phyloP scores from a whole-genome alignment of 2,888 invertebrate species.

The Patella depressa region DNA sequence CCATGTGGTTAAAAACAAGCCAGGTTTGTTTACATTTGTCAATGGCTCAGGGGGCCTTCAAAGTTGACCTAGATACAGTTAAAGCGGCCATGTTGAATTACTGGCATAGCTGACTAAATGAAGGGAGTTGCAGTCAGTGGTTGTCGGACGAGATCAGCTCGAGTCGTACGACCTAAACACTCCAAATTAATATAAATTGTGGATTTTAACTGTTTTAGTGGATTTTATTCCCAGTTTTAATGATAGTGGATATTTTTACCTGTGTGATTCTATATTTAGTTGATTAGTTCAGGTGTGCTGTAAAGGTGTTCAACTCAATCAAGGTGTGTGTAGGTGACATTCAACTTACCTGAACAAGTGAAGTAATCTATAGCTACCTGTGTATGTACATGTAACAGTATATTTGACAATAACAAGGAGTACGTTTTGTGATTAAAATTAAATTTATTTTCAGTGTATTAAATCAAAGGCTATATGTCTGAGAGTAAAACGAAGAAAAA shows the following conservation, averaged over 20 bases:
- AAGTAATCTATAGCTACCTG: no score
- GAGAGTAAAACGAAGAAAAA: conserved; percentile 82
- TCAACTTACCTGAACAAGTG: no score
- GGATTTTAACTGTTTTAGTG: neutral
- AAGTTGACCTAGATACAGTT: conserved; percentile 29
- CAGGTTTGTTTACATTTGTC: conserved; percentile 36
- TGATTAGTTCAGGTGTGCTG: neutral
- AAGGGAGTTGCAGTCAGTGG: conserved; percentile 6
- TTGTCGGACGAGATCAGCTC: neutral
- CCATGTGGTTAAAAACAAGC: conserved; percentile 15
- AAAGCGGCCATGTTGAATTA: conserved; percentile 62
- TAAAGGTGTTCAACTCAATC: no score
- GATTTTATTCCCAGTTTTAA: neutral
- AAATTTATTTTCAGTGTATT: conserved; percentile 85
- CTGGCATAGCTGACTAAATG: conserved; percentile 49
- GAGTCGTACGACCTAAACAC: no score
- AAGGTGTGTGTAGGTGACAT: no score
- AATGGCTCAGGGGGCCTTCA: conserved; percentile 42
- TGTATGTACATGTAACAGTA: no score
- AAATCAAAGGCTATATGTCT: conserved; percentile 94
- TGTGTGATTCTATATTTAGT: conserved; percentile 1
- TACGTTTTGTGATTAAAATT: neutral
- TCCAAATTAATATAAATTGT: no score
- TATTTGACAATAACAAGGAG: neutral
- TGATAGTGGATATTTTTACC: neutral